Percentiles rank a stretch among this genome's conserved stretches.
These are phyloP conservation scores for Biston stratarius DNA, from an alignment of 2,888 invertebrate genomes.

Conservation along the genomic window DNA sequence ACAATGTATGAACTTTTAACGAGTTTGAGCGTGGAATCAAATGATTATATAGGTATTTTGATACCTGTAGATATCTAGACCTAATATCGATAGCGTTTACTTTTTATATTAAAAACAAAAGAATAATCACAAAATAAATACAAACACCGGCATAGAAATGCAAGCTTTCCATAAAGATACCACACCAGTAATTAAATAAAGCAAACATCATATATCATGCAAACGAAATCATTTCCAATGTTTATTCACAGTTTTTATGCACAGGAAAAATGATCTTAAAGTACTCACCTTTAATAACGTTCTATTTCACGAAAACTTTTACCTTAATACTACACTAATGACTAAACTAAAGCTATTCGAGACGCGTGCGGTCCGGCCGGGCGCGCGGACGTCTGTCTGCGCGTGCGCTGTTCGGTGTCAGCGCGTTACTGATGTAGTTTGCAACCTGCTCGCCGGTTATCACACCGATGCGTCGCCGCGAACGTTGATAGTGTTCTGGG, in stretches of 20 bases:
- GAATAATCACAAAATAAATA: background rate
- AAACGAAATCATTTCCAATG: background rate
- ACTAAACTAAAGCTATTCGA: conserved; percentile 48
- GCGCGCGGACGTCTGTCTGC: conserved; percentile 70
- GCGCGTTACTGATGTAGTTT: conserved; percentile 54
- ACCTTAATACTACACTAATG: conserved; percentile 48
- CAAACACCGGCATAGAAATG: conserved; percentile 22
- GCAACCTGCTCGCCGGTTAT: conserved; percentile 65
- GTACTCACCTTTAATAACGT: conserved; percentile 63
- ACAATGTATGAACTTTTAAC: too few species aligned
- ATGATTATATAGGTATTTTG: too few species aligned
- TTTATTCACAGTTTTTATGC: conserved; percentile 59
- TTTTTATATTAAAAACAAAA: background rate
- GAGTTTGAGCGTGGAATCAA: too few species aligned
- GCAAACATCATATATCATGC: conserved; percentile 14
- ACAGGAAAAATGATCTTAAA: conserved; percentile 42
- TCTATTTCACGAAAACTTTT: conserved; percentile 61
- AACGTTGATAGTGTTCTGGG: conserved; percentile 33
- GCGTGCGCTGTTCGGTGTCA: conserved; percentile 41
- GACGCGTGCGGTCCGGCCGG: conserved; percentile 57
- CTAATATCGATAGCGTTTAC: background rate
- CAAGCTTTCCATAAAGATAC: conserved; percentile 32
- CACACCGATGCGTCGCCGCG: conserved; percentile 58
- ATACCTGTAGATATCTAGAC: background rate
- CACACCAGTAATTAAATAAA: conserved; percentile 24